Conservation (phyloP, 1,140 invertebrate genomes). For the Theocolax elegans region DNA sequence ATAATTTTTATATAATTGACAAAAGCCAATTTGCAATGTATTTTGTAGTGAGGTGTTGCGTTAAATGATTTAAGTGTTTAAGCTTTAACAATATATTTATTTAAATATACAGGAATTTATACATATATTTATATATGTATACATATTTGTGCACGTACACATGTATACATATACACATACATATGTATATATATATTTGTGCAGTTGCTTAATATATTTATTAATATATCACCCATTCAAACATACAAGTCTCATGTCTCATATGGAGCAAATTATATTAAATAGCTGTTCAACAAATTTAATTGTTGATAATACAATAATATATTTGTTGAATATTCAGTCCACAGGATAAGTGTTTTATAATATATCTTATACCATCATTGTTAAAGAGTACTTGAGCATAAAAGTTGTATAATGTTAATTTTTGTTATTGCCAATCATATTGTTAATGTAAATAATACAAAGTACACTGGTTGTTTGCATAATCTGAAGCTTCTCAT, state of each 20-base stretch:
- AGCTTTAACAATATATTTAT: too few relatives aligned
- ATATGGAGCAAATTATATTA: conserved; percentile 38
- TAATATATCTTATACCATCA: conserved; percentile 40
- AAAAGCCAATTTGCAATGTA: too few relatives aligned
- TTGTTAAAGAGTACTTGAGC: conserved; percentile 32
- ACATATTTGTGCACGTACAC: too few relatives aligned
- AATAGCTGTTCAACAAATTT: too few relatives aligned
- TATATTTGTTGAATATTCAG: conserved; percentile 34
- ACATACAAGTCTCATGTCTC: conserved; percentile 42
- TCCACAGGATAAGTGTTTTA: conserved; percentile 23
- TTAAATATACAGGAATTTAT: too few relatives aligned
- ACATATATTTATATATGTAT: too few relatives aligned
- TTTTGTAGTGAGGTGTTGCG: too few relatives aligned
- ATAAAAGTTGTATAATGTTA: conserved; percentile 27
- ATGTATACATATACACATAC: too few relatives aligned
- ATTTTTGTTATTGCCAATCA: conserved; percentile 33
- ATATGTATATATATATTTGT: conserved; percentile 1
- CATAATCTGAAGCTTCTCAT: conserved; percentile 22
- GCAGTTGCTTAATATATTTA: conserved; percentile 38
- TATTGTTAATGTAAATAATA: conserved; percentile 27
- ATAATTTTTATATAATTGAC: too few relatives aligned
- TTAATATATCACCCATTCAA: conserved; percentile 44
- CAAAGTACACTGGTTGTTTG: conserved; percentile 12
- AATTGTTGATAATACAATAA: too few relatives aligned
- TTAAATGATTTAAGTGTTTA: too few relatives aligned